Evolutionary conservation across 2,797 vertebrate species (phyloP), one percentile per base, ranked within the genome.

Genomic region (Peromyscus aztecus): DNA sequence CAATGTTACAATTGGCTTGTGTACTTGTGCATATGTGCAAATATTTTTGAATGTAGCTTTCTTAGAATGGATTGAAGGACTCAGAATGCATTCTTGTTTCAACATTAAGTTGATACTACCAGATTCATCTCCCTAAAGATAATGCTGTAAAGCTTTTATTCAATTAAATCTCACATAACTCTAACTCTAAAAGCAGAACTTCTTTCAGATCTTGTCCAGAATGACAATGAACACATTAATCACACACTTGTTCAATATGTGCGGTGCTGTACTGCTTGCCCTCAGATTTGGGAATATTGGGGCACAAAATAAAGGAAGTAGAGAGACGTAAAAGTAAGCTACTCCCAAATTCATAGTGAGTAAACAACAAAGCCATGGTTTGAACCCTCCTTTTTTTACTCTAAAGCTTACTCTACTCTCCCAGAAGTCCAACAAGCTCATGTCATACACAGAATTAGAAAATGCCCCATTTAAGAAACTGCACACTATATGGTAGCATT

Each of bases 1-100:
- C 14, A 92, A 2, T 78, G 24, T 2, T 81, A 9, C 40, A 57
- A 3, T 81, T 14, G 55, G 52, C 86, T 46, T 89, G 17, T 57
- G 52, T 57, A 67, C 73, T 49, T 86, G 13, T 57, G 2, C 49
- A 63, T 94, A 43, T 83, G 10, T 63, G 61, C 81, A 95, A 94
- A 94, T 90, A 59, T 8, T 80, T 96, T 86, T 69, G 49, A 82
- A 90, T 6, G 24, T 59, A 14, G 4, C 40, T 81, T 88, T 34
- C 80, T 75, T 94, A 21, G 65, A 94, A 27, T 95, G 1, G 13
- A 61, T 82, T 84, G 29, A 76, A 83, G 52, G 69, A 93, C 21
- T 78, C 4, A 46, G 31, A 31, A 8, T 6, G 31, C 24, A 24
- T 16, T 13, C 23, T 49, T 86, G 83, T 83, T 91, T 95, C 83